These are phyloP conservation scores for Adoxophyes honmai DNA, from an alignment of 1,140 invertebrate genomes.

Conservation along the genomic window DNA sequence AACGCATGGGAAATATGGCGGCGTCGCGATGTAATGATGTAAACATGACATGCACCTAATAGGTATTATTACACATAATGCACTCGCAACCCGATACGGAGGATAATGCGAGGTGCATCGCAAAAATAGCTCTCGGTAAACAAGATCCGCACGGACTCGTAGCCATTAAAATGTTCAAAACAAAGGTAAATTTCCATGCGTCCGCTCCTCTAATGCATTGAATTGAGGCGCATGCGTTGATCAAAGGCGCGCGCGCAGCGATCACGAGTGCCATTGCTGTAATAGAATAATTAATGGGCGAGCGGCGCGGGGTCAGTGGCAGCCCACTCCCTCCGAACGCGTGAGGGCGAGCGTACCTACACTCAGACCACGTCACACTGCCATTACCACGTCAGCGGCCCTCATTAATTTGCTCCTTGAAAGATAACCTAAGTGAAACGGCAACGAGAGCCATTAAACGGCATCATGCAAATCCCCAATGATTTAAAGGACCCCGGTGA, in stretches of 20 bases:
- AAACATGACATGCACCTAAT: no score
- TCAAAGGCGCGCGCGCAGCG: constrained; percentile 46
- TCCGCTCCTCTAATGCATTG: no score
- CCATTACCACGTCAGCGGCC: neutral
- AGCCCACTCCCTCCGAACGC: constrained; percentile 24
- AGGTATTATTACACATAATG: no score
- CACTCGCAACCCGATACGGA: no score
- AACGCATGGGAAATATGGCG: no score
- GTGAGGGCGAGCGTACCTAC: constrained; percentile 20
- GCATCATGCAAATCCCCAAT: constrained; percentile 1
- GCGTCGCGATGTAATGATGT: no score
- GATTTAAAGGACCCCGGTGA: neutral
- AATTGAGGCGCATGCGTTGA: constrained; percentile 37
- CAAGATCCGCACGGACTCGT: no score
- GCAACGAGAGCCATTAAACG: neutral
- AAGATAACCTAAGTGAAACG: neutral
- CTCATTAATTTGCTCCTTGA: neutral
- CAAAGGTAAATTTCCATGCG: no score
- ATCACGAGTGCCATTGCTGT: constrained; percentile 47
- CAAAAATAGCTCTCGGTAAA: no score
- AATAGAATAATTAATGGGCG: constrained; percentile 66
- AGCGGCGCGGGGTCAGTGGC: constrained; percentile 47
- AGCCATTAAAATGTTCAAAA: no score
- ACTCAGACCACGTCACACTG: neutral
- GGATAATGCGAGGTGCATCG: no score